Evolutionary conservation across 2,888 invertebrate genomes (phyloP).

Genomic region (Lycophotia porphyrea): DNA sequence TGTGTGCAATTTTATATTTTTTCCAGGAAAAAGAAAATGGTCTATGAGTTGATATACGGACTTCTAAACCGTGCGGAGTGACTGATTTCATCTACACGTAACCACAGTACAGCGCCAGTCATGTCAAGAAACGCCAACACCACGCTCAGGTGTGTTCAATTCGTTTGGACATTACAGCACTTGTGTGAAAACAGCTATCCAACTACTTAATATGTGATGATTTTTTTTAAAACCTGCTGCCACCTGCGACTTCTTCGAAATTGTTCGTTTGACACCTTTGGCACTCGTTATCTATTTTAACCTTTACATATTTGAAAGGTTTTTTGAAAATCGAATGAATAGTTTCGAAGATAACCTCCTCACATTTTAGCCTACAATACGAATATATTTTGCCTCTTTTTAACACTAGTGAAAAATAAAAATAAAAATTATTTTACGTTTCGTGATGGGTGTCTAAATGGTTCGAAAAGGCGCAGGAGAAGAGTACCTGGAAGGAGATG

Average conservation of each 20-base stretch:
- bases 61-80: background rate
- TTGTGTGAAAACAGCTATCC: background rate
- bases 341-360: background rate
- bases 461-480: too few species aligned
- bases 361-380: background rate
- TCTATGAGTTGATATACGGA: background rate
- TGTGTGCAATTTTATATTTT: background rate
- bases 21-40: background rate
- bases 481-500: too few species aligned
- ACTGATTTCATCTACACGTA: background rate
- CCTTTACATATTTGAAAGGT: background rate
- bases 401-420: background rate
- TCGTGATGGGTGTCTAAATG: too few species aligned
- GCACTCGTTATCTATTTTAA: background rate
- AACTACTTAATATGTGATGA: background rate
- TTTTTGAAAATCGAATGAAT: background rate
- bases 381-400: background rate
- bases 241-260: background rate
- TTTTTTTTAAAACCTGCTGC: background rate
- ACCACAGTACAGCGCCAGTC: background rate
- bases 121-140: background rate
- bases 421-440: too few species aligned
- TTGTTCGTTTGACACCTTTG: background rate
- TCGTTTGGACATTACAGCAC: slow-evolving; percentile 3
- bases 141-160: background rate